Base-by-base conservation (phyloP, 1,140 invertebrate genomes). In the Dreissena polymorpha region DNA sequence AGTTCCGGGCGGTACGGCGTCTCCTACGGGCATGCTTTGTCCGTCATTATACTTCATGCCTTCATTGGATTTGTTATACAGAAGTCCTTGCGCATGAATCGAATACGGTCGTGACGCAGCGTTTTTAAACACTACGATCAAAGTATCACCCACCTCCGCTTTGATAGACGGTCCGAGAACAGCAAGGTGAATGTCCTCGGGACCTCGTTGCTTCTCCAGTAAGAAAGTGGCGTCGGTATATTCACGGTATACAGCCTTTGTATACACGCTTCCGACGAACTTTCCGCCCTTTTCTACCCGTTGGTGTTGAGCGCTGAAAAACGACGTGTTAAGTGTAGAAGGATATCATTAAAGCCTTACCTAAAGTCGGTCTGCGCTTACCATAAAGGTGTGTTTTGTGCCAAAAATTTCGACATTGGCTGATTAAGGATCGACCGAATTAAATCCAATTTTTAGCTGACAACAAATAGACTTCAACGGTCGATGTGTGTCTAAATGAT, bases 81-180 rank as follows among this genome's bases (percentile, higher is more conserved):
- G 64, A 3, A 88, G 75, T 0, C 87, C 87, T 23, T 89, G 87
- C 3, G 89, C 84, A 68, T 88, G 84, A 10, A 90, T 87, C 29
- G 89, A 88, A 74, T 88, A 89, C 3, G 72, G 60, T 29, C 84
- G 76, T 7, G 74, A 75, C 3, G 88, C 89, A 71, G 83, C 87
- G 73, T 90, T 90, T 64, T 83, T 78, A 74, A 90, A 90, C 5
- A 83, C 65, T 23, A 90, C 80, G 55, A 85, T 85, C 0, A 92
- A 85, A 0, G 83, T 77, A 57, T 92, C 91, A 0, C 89, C 89
- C 14, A 92, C 89, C 77, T 91, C 89, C 0, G 88, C 91, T 64
- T 87, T 88, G 55, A 92, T 90, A 51, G 89, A 85, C 2, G 91
- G 91, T 18, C 91, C 91, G 13, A 91, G 50, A 13, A 92, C 76